phyloP scores from a whole-genome alignment of 2,113 vertebrate species.

The Datnioides undecimradiatus region DNA sequence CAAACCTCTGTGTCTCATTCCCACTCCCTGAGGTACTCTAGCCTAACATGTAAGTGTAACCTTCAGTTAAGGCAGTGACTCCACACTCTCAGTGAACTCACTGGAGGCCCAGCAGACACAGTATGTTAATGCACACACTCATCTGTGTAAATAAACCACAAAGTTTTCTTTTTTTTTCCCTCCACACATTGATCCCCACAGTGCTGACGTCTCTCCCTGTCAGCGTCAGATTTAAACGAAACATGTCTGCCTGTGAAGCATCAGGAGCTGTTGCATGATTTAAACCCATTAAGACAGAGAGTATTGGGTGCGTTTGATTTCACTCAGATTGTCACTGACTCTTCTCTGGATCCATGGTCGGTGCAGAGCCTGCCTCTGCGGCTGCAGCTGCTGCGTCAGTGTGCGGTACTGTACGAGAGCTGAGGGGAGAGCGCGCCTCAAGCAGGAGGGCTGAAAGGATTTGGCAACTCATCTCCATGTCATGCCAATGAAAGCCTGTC shows the following conservation, averaged over 20 bases:
- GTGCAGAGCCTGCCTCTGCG: constrained; percentile 12
- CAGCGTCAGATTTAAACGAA: constrained; percentile 18
- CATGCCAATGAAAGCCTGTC: constrained; percentile 79
- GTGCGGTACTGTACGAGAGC: constrained; percentile 25
- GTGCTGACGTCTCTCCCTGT: constrained; percentile 16
- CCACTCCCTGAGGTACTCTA: constrained; percentile 43
- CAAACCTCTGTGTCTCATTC: constrained; percentile 54
- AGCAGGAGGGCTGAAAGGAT: constrained; percentile 74
- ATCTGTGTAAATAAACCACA: constrained; percentile 44
- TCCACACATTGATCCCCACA: not conserved
- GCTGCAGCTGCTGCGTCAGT: constrained; percentile 56
- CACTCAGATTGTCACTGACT: constrained; percentile 38
- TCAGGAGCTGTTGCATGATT: constrained; percentile 38
- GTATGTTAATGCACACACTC: constrained; percentile 19
- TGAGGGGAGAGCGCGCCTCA: constrained; percentile 54
- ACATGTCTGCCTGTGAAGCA: constrained; percentile 13
- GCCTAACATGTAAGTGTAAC: constrained; percentile 46
- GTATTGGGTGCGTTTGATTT: constrained; percentile 37
- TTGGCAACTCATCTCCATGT: constrained; percentile 82
- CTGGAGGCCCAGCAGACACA: constrained; percentile 30
- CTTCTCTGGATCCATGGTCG: constrained; percentile 4
- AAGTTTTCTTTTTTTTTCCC: not conserved
- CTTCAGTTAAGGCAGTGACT: constrained; percentile 56
- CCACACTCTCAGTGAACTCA: constrained; percentile 52
- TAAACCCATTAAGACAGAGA: constrained; percentile 53